Conservation (phyloP, 2,113 vertebrate species). For the Rhinolophus ferrumequinum region DNA sequence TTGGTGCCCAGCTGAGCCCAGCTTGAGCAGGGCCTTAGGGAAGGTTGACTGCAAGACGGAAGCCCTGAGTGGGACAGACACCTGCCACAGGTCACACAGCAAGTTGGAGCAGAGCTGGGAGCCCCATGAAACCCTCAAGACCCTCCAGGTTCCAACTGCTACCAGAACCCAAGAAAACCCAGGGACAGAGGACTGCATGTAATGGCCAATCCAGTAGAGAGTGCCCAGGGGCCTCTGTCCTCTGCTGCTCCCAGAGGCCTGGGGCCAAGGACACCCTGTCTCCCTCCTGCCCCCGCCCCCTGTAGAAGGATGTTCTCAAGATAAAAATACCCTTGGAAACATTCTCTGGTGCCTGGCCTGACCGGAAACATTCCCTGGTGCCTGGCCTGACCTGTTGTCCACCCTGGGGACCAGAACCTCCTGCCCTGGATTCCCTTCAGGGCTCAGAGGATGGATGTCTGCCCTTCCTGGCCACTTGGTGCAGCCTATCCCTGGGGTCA, state of each 20-base stretch:
- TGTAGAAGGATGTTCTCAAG: constrained; percentile 68
- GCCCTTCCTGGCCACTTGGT: rapidly evolving
- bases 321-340: constrained; percentile 74
- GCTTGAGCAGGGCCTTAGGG: not conserved
- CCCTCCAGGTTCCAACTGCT: not conserved
- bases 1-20: not conserved
- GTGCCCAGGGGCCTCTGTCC: not conserved
- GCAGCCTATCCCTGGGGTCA: not conserved
- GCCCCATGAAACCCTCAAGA: too few relatives aligned
- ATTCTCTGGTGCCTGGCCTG: constrained; percentile 16
- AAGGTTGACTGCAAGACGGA: not conserved
- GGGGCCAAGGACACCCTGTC: constrained; percentile 70
- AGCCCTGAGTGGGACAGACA: not conserved
- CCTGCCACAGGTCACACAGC: not conserved
- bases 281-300: not conserved
- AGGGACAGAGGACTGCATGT: too few relatives aligned
- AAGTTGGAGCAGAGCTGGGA: not conserved
- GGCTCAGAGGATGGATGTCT: not conserved
- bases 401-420: not conserved
- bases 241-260: constrained; percentile 43
- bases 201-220: not conserved
- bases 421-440: not conserved
- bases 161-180: too few relatives aligned
- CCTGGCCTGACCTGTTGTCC: not conserved
- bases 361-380: constrained; percentile 39